Conservation (phyloP, 1,140 invertebrate species). For the Zaprionus lachaisei region DNA sequence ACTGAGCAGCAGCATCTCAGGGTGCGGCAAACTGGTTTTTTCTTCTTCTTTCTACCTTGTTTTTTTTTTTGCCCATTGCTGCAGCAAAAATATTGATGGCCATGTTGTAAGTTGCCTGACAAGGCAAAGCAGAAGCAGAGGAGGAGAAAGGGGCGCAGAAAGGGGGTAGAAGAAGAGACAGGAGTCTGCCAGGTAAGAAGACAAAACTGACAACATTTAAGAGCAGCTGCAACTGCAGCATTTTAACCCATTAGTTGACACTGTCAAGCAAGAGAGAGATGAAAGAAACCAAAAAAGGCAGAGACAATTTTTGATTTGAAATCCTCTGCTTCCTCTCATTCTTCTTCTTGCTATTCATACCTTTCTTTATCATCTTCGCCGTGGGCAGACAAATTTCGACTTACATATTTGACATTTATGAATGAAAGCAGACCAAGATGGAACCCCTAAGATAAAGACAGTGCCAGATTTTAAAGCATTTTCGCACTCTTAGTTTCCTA, state of each 20-base stretch:
- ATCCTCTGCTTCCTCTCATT: not conserved
- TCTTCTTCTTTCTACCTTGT: slow-evolving; percentile 33
- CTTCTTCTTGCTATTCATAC: not conserved
- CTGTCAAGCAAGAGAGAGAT: not conserved
- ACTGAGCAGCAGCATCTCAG: slow-evolving; percentile 21
- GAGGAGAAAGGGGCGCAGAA: slow-evolving; percentile 15
- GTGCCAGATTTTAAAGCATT: not conserved
- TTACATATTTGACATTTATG: slow-evolving; percentile 19
- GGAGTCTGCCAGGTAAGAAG: not conserved
- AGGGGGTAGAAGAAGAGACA: not conserved
- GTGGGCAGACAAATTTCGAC: slow-evolving; percentile 8
- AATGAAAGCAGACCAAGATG: not conserved
- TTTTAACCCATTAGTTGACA: slow-evolving; percentile 42
- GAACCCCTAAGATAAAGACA: not conserved
- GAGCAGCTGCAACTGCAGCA: slow-evolving; percentile 14
- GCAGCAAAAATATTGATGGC: slow-evolving; percentile 69
- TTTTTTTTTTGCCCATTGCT: not conserved
- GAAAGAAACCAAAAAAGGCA: not conserved
- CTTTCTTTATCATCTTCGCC: too few species aligned
- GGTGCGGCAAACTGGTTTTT: slow-evolving; percentile 69
- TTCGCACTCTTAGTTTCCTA: not conserved
- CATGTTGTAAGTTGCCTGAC: slow-evolving; percentile 52
- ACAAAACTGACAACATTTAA: slow-evolving; percentile 25
- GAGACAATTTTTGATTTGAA: not conserved
- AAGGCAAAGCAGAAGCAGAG: slow-evolving; percentile 31